Base-by-base conservation (phyloP, 2,113 vertebrate species). In the Caretta caretta region DNA sequence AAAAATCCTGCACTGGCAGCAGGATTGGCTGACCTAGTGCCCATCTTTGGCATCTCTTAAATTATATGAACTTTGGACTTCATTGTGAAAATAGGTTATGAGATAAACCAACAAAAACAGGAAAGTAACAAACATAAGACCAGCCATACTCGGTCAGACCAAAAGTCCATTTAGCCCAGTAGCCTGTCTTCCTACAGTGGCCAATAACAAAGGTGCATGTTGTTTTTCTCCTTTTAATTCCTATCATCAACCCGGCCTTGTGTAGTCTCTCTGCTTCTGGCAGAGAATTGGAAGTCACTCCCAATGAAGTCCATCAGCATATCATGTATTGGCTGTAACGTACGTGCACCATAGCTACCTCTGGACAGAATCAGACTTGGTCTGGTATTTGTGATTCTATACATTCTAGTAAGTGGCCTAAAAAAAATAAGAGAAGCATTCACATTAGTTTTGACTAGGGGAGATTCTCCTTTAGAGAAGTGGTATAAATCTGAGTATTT, bases 11-110 rank as follows among this genome's bases (percentile, higher is more conserved):
- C 53, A 25, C 89, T 83, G 8, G 2, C 1, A 25, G 20, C 0
- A 83, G 38, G 38, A 46, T 42, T 80, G 75, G 38, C 24, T 24
- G 25, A 27, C 11, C 22, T 16, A 0, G 9, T 3, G 19, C 0
- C 38, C 38, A 2, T 1, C 51, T 20, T 1, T 6, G 25, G 3
- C 82, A 50, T 49, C 51, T 53, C 53, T 51, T 1, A 5, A 1
- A 72, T 72, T 38, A 72, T 19, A n/a, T 69, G 31, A 69, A 9
- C n/a, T 72, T 38, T 72, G 65, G 19, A 72, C n/a, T 72, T 72
- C n/a, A 38, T 22, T 20, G n/a, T 72, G n/a, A 72, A 72, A 72
- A 38, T 72, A 38, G 10, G 4, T 72, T 72, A 22, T 38, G 65
- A 72, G 19, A 38, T 38, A 72, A 72, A 72, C 35, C 65, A 38